A percentile compares a stretch with the other conserved stretches of the same genome.
These are phyloP conservation scores for Euwallacea fornicatus DNA, from an alignment of 1,140 invertebrate genomes.

Conservation along the genomic window DNA sequence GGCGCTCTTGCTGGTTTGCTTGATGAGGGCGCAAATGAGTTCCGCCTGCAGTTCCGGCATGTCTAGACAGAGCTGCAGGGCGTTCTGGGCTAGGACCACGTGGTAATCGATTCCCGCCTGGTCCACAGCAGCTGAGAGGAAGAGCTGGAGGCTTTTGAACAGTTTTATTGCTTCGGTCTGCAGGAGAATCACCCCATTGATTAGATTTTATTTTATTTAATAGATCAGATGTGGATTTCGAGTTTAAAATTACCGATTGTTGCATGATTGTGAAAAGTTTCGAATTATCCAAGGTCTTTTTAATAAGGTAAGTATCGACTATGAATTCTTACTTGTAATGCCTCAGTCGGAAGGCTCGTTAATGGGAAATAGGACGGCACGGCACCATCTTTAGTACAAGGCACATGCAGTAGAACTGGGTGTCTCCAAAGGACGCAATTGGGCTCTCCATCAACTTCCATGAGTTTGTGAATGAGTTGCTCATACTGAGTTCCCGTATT, in stretches of 20 bases:
- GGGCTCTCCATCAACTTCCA: conserved; percentile 94
- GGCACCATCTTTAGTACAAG: conserved; percentile 53
- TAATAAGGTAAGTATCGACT: not conserved
- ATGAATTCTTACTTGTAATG: conserved; percentile 45
- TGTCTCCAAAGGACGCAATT: conserved; percentile 93
- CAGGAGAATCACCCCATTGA: not conserved
- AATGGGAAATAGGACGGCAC: conserved; percentile 53
- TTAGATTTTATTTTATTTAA: no score
- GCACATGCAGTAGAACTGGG: conserved; percentile 79
- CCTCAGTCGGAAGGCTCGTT: conserved; percentile 50
- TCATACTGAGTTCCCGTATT: conserved; percentile 93
- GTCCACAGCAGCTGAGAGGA: conserved; percentile 92
- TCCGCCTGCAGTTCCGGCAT: conserved; percentile 88
- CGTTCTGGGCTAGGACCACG: conserved; percentile 91
- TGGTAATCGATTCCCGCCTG: conserved; percentile 95
- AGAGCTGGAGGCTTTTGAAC: conserved; percentile 93
- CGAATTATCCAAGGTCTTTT: not conserved
- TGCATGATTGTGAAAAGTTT: not conserved
- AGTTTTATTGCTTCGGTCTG: conserved; percentile 89
- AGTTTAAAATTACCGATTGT: no score
- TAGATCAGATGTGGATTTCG: no score
- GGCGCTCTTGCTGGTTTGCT: conserved; percentile 88
- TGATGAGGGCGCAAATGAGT: conserved; percentile 86
- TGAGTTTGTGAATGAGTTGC: conserved; percentile 89
- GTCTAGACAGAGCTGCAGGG: conserved; percentile 86